Evolutionary conservation across 2,797 vertebrate species (phyloP), one percentile per base, ranked within the genome.

Genomic region (Moxostoma hubbsi): DNA sequence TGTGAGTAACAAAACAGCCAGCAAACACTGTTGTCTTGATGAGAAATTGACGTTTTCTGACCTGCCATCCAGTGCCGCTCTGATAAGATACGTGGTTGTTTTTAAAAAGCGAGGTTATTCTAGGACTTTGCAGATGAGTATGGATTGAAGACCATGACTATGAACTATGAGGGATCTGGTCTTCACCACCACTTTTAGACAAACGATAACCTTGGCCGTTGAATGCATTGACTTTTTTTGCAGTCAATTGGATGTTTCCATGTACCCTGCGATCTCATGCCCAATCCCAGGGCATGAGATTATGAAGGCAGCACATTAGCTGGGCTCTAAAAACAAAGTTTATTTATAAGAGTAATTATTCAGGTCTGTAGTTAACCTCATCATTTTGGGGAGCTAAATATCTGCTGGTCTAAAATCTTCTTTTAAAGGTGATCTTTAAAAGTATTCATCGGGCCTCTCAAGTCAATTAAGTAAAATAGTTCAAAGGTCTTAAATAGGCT

Each of bases 171-270:
- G 94, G 93, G 94, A 93, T 93, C 95, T 90, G 90, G 92, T 92
- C 89, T 93, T 95, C 92, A 94, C 93, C 93, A 93, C 93, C 94
- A 93, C 93, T 93, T 95, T 95, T 95, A 95, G 94, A 95, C 94
- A 93, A 94, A 95, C 93, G 95, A 94, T 96, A 95, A 96, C 95
- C 95, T 95, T 96, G 95, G 93, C 93, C 93, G 94, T 94, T 94
- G 94, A 94, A 95, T 95, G 91, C 94, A 96, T 96, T 88, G 92
- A 95, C 94, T 36, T 36, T 95, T 92, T 95, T 95, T 95, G 95
- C 77, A 53, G 50, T 84, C 77, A 82, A 71, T 84, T 84, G 71
- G 93, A 94, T 94, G 94, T 94, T 93, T 58, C 66, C 68, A 64
- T 53, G 58, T 54, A 75, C 47, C 47, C 24, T 18, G 11, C 4